These are phyloP conservation scores for Fregata magnificens DNA, from an alignment of 2,113 vertebrate genomes.

Conservation along the genomic window DNA sequence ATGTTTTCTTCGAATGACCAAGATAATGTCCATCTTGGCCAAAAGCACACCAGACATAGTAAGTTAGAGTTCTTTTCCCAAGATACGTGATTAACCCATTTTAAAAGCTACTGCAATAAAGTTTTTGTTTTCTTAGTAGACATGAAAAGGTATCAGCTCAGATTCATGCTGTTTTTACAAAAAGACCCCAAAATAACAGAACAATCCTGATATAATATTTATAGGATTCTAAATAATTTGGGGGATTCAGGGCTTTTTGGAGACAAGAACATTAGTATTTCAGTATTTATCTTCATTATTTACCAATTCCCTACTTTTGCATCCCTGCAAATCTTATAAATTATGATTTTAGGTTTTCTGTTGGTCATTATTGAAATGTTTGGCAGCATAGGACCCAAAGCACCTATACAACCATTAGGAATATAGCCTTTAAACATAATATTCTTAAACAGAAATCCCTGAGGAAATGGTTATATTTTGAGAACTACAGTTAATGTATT, in stretches of 20 bases:
- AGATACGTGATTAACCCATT: background rate
- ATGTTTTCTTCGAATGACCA: background rate
- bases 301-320: background rate
- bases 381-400: background rate
- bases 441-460: background rate
- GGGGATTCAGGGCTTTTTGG: background rate
- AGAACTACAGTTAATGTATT: background rate
- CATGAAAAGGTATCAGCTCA: background rate
- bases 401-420: background rate
- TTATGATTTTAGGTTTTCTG: background rate
- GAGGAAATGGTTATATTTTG: background rate
- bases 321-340: background rate
- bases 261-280: background rate
- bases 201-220: background rate
- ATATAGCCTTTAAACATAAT: background rate
- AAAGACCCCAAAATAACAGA: background rate
- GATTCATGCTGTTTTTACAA: background rate
- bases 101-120: background rate
- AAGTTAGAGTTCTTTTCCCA: background rate
- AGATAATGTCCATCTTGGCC: background rate
- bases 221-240: background rate
- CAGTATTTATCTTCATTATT: background rate
- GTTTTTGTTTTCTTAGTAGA: background rate
- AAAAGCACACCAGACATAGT: background rate
- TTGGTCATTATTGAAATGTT: background rate